These are phyloP conservation scores for Aspidapion aeneum DNA, from an alignment of 2,888 invertebrate genomes.

Conservation along the genomic window DNA sequence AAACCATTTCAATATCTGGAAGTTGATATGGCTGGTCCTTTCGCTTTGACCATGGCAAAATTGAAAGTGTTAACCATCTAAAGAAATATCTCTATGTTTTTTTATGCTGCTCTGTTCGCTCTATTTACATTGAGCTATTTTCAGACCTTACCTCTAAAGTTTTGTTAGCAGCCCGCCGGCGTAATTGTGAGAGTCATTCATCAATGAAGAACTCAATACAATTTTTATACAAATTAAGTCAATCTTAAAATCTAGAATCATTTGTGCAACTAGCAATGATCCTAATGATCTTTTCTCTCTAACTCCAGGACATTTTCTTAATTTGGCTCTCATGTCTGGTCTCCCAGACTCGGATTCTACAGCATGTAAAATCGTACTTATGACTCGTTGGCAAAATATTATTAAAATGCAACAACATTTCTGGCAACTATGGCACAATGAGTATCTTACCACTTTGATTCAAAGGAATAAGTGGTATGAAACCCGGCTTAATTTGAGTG, in stretches of 20 bases:
- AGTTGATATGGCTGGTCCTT: neutral
- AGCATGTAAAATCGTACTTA: neutral
- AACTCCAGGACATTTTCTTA: neutral
- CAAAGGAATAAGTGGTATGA: neutral
- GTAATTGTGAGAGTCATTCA: neutral
- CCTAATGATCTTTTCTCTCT: neutral
- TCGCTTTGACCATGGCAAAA: no score
- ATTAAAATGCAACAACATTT: neutral
- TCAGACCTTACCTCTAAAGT: neutral
- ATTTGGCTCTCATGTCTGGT: neutral
- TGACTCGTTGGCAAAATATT: neutral
- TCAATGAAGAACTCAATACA: neutral
- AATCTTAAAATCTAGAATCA: neutral
- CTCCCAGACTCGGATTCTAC: neutral
- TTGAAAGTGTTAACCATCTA: no score
- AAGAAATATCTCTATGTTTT: neutral
- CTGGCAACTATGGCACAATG: neutral
- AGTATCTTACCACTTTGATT: neutral
- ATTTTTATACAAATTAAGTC: neutral
- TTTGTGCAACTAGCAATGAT: neutral
- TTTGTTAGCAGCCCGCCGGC: neutral
- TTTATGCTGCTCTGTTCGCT: neutral
- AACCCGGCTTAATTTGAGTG: constrained; percentile 1
- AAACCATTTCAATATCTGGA: neutral
- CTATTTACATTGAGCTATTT: neutral